Percentiles rank a stretch among this genome's conserved stretches.
These are phyloP conservation scores for Seriola rivoliana DNA, from an alignment of 2,113 vertebrate genomes.

Conservation along the genomic window DNA sequence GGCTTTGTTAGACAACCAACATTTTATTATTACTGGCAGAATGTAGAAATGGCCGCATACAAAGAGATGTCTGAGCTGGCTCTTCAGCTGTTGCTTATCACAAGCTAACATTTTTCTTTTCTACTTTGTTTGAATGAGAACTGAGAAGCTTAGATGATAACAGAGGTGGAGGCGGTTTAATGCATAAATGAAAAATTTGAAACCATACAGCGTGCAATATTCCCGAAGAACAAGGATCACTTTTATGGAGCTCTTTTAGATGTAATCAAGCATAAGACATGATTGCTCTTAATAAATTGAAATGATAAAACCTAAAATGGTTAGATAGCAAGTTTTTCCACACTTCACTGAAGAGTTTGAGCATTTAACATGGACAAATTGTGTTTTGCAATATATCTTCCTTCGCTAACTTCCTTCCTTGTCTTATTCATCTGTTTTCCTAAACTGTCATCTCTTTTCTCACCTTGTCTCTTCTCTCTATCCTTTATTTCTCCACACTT, in stretches of 20 bases:
- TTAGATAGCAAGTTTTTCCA: background rate
- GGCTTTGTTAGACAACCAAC: background rate
- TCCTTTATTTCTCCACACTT: background rate
- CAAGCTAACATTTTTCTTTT: background rate
- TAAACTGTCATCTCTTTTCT: background rate
- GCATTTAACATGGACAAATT: too few relatives aligned
- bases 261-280: background rate
- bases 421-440: background rate
- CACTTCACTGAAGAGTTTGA: background rate
- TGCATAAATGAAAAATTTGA: background rate
- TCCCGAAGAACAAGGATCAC: background rate
- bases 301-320: background rate
- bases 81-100: background rate
- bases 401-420: background rate
- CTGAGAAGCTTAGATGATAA: background rate
- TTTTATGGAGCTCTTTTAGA: background rate
- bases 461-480: background rate
- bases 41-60: slow-evolving; percentile 1
- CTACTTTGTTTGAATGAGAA: background rate
- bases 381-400: too few relatives aligned
- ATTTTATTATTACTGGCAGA: slow-evolving; percentile 14
- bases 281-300: background rate
- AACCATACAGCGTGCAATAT: background rate
- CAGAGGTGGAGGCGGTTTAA: background rate
- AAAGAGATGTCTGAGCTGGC: background rate